phyloP scores from a whole-genome alignment of 2,113 vertebrate genomes.

The Pimephales promelas region DNA sequence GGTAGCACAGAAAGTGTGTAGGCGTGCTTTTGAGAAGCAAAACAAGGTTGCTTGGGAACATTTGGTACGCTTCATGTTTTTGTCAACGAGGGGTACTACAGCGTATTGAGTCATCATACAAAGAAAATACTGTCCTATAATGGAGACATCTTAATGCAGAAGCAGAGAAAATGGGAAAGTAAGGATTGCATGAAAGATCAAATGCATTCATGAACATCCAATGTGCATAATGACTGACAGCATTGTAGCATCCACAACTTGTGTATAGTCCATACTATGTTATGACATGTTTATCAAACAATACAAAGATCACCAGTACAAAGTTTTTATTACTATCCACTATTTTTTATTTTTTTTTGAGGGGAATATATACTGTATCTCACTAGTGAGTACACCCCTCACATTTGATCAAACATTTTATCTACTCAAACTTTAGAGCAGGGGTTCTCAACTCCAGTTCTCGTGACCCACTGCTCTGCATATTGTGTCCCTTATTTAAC shows the following conservation, averaged over 20 bases:
- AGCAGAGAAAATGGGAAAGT: background rate
- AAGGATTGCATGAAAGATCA: slow-evolving; percentile 22
- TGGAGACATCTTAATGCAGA: background rate
- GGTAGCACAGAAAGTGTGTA: slow-evolving; percentile 55
- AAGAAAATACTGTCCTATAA: slow-evolving; percentile 56
- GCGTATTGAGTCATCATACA: slow-evolving; percentile 66
- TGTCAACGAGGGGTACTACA: slow-evolving; percentile 58
- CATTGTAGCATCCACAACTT: background rate
- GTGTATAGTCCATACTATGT: background rate
- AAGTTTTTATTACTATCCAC: background rate
- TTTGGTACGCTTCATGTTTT: slow-evolving; percentile 61
- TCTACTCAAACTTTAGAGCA: no score
- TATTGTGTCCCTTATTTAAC: no score
- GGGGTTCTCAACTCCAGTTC: no score
- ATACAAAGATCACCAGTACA: slow-evolving; percentile 2
- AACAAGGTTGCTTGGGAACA: slow-evolving; percentile 62
- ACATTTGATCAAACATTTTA: no score
- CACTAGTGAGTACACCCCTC: no score
- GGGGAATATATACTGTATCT: background rate
- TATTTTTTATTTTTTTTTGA: background rate
- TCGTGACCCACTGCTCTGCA: no score
- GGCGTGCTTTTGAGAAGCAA: slow-evolving; percentile 54
- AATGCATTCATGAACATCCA: background rate
- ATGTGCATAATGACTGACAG: background rate
- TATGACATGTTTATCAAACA: background rate